Evolutionary conservation across 2,797 vertebrate species (phyloP).

Genomic region (Anas acuta): DNA sequence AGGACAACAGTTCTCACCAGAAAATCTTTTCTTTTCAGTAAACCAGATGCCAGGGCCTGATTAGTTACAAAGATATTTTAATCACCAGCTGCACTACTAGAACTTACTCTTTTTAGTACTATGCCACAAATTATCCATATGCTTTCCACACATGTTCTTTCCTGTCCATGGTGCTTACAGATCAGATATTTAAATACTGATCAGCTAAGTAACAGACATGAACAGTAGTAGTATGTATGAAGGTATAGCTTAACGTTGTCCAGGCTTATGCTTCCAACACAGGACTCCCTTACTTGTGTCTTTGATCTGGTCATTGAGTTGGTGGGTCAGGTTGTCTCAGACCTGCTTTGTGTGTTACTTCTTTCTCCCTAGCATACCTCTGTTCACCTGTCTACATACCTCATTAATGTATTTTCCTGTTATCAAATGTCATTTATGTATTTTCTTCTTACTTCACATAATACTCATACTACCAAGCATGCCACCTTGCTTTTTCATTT

Average conservation of each 20-base stretch:
- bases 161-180: background rate
- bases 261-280: background rate
- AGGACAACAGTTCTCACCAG: background rate
- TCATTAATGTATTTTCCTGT: rapidly evolving
- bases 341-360: background rate
- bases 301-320: background rate
- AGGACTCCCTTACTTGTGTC: background rate
- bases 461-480: background rate
- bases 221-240: background rate
- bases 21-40: conserved; percentile 16
- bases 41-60: conserved; percentile 45
- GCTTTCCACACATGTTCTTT: conserved; percentile 40
- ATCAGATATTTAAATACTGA: background rate
- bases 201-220: background rate
- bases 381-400: background rate
- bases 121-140: conserved; percentile 45
- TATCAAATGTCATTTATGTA: background rate
- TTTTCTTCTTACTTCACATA: background rate
- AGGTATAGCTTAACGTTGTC: background rate
- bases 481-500: background rate
- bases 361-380: background rate
- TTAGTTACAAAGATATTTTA: conserved; percentile 50
- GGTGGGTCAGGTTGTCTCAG: background rate
- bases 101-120: conserved; percentile 19
- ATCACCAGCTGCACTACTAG: conserved; percentile 24